These are phyloP conservation scores for Onychomys arenicola DNA, from an alignment of 2,797 vertebrate genomes.

Conservation along the genomic window DNA sequence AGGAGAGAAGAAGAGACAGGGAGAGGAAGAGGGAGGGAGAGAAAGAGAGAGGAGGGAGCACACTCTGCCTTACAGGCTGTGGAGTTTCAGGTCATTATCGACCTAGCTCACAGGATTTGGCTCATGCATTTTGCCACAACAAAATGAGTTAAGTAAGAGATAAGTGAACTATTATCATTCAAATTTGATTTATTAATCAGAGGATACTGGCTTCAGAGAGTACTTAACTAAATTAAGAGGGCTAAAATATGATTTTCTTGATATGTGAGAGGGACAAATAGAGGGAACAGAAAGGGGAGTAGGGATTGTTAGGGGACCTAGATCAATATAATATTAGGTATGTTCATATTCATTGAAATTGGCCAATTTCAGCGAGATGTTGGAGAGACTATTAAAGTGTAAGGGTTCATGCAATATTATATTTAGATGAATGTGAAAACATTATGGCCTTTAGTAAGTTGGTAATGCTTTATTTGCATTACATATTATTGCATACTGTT, in stretches of 20 bases:
- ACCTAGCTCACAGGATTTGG: neutral
- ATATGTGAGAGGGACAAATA: neutral
- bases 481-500: neutral
- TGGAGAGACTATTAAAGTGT: neutral
- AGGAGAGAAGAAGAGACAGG: neutral
- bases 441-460: neutral
- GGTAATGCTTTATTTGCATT: neutral
- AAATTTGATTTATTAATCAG: neutral
- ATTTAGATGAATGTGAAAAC: neutral
- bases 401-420: neutral
- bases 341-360: neutral
- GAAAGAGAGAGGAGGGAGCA: neutral
- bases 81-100: neutral
- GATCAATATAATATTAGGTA: neutral
- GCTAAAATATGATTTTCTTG: neutral
- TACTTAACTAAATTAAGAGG: neutral
- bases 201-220: neutral
- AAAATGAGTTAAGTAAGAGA: slow-evolving; percentile 5
- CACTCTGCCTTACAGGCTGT: neutral
- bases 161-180: neutral
- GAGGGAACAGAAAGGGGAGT: neutral
- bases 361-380: neutral
- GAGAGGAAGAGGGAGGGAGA: neutral
- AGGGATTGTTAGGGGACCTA: neutral
- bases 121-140: neutral